These are phyloP conservation scores for Arctia plantaginis DNA, from an alignment of 2,888 invertebrate genomes.

Conservation along the genomic window DNA sequence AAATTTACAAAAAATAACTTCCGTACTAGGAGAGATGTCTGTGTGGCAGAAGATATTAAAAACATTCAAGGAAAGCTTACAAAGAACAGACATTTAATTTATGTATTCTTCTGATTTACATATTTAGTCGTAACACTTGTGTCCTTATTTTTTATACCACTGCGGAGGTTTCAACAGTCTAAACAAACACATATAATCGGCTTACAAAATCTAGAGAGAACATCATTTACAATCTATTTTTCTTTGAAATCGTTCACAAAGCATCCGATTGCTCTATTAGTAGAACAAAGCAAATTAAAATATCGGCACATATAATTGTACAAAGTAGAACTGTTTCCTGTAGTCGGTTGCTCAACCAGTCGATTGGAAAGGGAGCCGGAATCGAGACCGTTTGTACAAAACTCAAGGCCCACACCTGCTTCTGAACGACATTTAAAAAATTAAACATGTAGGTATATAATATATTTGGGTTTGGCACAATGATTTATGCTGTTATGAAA, in stretches of 20 bases:
- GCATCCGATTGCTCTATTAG: not conserved
- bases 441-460: conserved; percentile 36
- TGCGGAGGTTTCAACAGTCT: no score
- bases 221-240: not conserved
- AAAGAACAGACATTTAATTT: not conserved
- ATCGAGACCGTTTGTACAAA: conserved; percentile 64
- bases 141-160: not conserved
- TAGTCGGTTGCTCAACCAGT: conserved; percentile 60
- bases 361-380: conserved; percentile 81
- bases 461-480: conserved; percentile 53
- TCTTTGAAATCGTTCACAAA: not conserved
- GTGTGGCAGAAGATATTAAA: no score
- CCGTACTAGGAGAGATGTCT: no score
- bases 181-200: not conserved
- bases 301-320: conserved; percentile 62
- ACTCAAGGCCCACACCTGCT: conserved; percentile 75
- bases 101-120: no score
- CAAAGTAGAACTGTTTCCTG: conserved; percentile 64
- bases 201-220: not conserved
- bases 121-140: no score
- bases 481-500: conserved; percentile 54
- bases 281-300: conserved; percentile 38
- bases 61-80: no score
- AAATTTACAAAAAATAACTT: not conserved
- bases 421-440: conserved; percentile 66